phyloP scores from a whole-genome alignment of 2,113 vertebrate genomes.

The Antigone vipio region DNA sequence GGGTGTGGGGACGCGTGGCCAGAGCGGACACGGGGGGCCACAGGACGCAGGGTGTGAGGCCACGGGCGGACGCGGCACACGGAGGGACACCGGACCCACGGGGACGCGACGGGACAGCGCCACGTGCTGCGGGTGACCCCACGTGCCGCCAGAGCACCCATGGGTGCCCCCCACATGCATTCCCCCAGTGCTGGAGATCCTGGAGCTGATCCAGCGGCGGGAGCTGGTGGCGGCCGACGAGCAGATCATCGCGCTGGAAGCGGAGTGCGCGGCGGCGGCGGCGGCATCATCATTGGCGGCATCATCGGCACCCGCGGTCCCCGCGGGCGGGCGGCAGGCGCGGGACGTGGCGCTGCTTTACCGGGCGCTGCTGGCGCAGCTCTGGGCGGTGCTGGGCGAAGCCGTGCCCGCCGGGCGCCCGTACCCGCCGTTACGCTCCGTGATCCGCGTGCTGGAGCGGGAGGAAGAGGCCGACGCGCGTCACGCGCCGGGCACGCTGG shows the following conservation, averaged over 20 bases:
- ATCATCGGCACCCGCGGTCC: too few relatives aligned
- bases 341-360: slow-evolving; percentile 90
- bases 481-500: slow-evolving; percentile 36
- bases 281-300: too few relatives aligned
- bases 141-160: too few relatives aligned
- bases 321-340: slow-evolving; percentile 72
- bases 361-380: slow-evolving; percentile 85
- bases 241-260: slow-evolving; percentile 90
- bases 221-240: slow-evolving; percentile 85
- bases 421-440: slow-evolving; percentile 75
- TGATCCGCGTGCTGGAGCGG: slow-evolving; percentile 86
- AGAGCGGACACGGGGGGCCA: too few relatives aligned
- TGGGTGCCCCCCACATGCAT: neutral
- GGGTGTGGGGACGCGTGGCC: too few relatives aligned
- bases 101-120: too few relatives aligned
- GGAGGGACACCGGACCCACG: too few relatives aligned
- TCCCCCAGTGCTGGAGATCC: slow-evolving; percentile 85
- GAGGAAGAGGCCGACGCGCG: slow-evolving; percentile 80
- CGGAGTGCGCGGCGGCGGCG: slow-evolving; percentile 72
- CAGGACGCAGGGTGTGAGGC: too few relatives aligned
- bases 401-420: slow-evolving; percentile 71
- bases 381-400: slow-evolving; percentile 85
- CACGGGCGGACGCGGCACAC: too few relatives aligned
- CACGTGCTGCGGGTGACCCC: too few relatives aligned
- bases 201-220: slow-evolving; percentile 85